Evolutionary conservation across 2,888 invertebrate genomes (phyloP).

Genomic region (Lottia scabra): DNA sequence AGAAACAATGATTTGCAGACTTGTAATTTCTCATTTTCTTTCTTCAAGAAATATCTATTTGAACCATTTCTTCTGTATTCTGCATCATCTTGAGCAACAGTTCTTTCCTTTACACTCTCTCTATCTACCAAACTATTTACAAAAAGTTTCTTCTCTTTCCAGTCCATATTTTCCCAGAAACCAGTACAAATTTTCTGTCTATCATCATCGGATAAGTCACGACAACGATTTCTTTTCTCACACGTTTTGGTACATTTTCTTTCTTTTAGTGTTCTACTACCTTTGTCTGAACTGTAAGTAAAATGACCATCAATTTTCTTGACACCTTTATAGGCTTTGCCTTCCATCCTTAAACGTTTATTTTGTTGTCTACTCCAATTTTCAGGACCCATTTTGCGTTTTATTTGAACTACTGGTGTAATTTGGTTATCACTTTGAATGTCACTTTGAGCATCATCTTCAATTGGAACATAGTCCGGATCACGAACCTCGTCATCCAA

Average conservation of each 20-base stretch:
- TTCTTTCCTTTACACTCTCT: neutral
- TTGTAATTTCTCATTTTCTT: neutral
- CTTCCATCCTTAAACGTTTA: neutral
- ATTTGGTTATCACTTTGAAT: too few relatives aligned
- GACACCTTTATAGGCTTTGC: neutral
- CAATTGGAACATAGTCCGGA: too few relatives aligned
- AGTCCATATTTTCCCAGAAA: neutral
- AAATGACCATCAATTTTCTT: neutral
- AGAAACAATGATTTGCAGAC: slow-evolving; percentile 11
- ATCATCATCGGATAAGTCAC: neutral
- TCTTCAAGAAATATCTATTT: neutral
- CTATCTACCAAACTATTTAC: neutral
- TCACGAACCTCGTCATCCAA: too few relatives aligned
- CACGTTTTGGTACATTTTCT: neutral
- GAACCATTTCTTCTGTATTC: neutral
- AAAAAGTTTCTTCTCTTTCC: neutral
- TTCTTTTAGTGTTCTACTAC: neutral
- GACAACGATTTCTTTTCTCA: neutral
- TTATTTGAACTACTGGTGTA: too few relatives aligned
- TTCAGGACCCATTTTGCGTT: neutral
- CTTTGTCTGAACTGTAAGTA: neutral
- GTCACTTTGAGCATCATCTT: too few relatives aligned
- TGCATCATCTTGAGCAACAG: neutral
- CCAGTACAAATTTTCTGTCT: neutral
- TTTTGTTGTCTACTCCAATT: neutral